phyloP scores from a whole-genome alignment of 1,140 invertebrate species.

The Drosophila mauritiana region DNA sequence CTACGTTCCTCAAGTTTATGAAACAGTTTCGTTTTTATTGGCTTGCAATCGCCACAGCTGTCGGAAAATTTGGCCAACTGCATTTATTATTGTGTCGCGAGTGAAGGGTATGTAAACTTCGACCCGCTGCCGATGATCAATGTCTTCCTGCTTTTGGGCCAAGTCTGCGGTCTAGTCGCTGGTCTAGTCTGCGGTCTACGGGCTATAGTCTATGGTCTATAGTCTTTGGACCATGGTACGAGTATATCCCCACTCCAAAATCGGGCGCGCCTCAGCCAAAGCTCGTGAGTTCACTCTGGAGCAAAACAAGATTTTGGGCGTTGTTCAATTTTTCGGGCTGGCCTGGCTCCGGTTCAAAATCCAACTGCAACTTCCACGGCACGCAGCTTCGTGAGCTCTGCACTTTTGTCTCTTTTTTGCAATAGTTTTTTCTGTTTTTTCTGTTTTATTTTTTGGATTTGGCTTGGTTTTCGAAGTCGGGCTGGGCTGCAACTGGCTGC shows the following conservation, averaged over 20 bases:
- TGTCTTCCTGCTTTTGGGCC: constrained; percentile 27
- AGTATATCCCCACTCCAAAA: constrained; percentile 26
- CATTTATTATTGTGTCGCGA: constrained; percentile 3
- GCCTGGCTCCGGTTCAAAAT: constrained; percentile 51
- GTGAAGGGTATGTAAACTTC: constrained; percentile 47
- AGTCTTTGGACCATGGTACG: neutral
- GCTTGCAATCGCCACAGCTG: constrained; percentile 6
- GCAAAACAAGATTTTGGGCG: constrained; percentile 81
- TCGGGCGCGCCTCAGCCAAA: constrained; percentile 48
- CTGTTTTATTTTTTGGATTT: constrained; percentile 21
- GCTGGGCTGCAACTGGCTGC: constrained; percentile 40
- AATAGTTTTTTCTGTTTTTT: too few species aligned
- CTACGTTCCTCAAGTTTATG: neutral
- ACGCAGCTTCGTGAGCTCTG: constrained; percentile 72
- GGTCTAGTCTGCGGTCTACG: constrained; percentile 27
- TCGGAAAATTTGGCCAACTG: neutral
- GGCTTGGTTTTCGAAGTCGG: constrained; percentile 23
- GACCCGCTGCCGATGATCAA: constrained; percentile 31
- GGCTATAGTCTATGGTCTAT: constrained; percentile 6
- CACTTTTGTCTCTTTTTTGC: constrained; percentile 49
- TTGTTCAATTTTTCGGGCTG: constrained; percentile 78
- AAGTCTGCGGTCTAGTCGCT: constrained; percentile 26
- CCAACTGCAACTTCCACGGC: constrained; percentile 51
- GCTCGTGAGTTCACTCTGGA: constrained; percentile 75
- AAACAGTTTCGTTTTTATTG: constrained; percentile 3